Percentiles rank a stretch among this genome's conserved stretches.
These are phyloP conservation scores for Melierax canorus DNA, from an alignment of 2,113 vertebrate species.

Conservation along the genomic window DNA sequence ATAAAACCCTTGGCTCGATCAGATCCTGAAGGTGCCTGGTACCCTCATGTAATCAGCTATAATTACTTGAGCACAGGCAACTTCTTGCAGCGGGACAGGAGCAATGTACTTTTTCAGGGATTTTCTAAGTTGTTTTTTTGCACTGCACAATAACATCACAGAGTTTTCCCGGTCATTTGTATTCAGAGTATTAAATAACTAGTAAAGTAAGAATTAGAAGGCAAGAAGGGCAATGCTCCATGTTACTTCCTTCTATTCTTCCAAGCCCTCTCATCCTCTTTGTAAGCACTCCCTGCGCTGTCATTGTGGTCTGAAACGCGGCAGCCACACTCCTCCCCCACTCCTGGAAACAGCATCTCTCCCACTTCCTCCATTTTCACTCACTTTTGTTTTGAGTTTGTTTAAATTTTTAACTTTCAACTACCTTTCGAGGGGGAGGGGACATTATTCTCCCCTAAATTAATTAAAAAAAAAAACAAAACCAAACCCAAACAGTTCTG, in stretches of 20 bases:
- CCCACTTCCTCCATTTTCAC: not conserved
- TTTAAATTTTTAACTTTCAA: not conserved
- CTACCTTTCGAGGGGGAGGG: not conserved
- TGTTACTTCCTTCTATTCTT: not conserved
- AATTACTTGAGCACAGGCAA: not conserved
- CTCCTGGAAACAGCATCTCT: not conserved
- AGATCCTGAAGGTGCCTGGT: not conserved
- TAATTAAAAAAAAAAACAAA: not conserved
- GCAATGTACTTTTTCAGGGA: not conserved
- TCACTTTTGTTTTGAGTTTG: not conserved
- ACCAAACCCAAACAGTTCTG: not conserved
- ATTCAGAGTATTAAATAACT: not conserved
- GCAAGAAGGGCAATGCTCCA: not conserved
- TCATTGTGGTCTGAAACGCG: not conserved
- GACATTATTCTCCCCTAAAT: not conserved
- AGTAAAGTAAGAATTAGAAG: not conserved
- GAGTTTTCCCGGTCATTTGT: not conserved
- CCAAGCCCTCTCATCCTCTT: not conserved
- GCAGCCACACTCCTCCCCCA: not conserved
- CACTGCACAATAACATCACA: not conserved
- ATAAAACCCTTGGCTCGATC: not conserved
- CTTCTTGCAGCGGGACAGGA: not conserved
- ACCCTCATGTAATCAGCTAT: not conserved
- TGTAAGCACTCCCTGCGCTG: not conserved
- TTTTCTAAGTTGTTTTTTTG: not conserved